These are phyloP conservation scores for Salminus brasiliensis DNA, from an alignment of 2,113 vertebrate genomes.

Conservation along the genomic window DNA sequence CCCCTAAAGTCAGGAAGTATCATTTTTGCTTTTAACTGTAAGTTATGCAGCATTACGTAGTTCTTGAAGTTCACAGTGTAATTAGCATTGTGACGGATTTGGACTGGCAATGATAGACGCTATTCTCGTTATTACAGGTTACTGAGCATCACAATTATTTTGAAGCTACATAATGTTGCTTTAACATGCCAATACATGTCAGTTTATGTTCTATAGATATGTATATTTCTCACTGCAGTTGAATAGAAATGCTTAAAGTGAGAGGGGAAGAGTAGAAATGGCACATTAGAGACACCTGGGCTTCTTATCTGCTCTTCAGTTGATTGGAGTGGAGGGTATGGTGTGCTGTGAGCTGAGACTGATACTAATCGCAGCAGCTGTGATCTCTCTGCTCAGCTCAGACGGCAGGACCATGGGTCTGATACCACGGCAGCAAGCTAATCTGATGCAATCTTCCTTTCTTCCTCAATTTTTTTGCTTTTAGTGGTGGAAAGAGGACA, in stretches of 20 bases:
- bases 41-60: too few species aligned
- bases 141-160: too few species aligned
- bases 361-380: constrained; percentile 53
- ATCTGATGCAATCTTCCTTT: constrained; percentile 39
- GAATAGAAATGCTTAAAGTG: background rate
- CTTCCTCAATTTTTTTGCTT: constrained; percentile 12
- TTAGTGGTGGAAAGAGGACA: constrained; percentile 2
- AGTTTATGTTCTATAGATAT: too few species aligned
- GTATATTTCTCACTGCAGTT: too few species aligned
- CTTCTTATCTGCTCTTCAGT: constrained; percentile 46
- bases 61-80: too few species aligned
- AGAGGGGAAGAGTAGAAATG: constrained; percentile 29
- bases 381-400: constrained; percentile 42
- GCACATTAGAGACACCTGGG: constrained; percentile 3
- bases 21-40: too few species aligned
- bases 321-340: constrained; percentile 51
- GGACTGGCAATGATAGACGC: too few species aligned
- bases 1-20: too few species aligned
- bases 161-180: too few species aligned
- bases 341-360: constrained; percentile 27
- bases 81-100: too few species aligned
- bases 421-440: constrained; percentile 6
- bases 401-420: constrained; percentile 9
- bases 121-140: too few species aligned
- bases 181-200: too few species aligned